These are phyloP conservation scores for Dicentrarchus labrax DNA, from an alignment of 2,113 vertebrate genomes.

Conservation along the genomic window DNA sequence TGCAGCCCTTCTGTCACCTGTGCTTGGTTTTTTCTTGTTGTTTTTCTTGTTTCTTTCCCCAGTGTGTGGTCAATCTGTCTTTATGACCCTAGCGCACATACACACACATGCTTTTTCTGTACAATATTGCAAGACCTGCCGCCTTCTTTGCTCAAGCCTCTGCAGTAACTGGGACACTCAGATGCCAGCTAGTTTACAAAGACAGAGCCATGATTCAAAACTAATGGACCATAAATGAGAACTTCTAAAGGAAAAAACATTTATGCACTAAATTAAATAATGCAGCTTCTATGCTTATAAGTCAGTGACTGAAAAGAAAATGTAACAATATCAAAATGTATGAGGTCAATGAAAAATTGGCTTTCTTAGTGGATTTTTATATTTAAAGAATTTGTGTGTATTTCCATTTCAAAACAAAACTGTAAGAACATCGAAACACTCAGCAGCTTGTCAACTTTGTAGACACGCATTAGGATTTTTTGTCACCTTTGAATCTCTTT, in stretches of 20 bases:
- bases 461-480: neutral
- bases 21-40: constrained; percentile 68
- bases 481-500: neutral
- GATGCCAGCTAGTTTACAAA: constrained; percentile 48
- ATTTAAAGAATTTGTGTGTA: neutral
- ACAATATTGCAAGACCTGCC: constrained; percentile 35
- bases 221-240: constrained; percentile 30
- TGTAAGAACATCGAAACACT: too few species aligned
- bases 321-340: neutral
- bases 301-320: constrained; percentile 3
- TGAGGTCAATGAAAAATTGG: neutral
- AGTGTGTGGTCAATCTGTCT: constrained; percentile 76
- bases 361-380: neutral
- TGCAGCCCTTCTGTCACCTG: constrained; percentile 74
- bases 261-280: constrained; percentile 24
- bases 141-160: constrained; percentile 40
- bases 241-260: constrained; percentile 19
- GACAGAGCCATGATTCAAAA: constrained; percentile 21
- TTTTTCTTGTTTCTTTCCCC: constrained; percentile 67
- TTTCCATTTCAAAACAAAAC: neutral
- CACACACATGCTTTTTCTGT: constrained; percentile 36
- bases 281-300: constrained; percentile 12
- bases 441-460: too few species aligned
- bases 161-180: constrained; percentile 18
- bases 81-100: constrained; percentile 43